Evolutionary conservation across 2,797 vertebrate species (phyloP).

Genomic region (Danio kyathit): DNA sequence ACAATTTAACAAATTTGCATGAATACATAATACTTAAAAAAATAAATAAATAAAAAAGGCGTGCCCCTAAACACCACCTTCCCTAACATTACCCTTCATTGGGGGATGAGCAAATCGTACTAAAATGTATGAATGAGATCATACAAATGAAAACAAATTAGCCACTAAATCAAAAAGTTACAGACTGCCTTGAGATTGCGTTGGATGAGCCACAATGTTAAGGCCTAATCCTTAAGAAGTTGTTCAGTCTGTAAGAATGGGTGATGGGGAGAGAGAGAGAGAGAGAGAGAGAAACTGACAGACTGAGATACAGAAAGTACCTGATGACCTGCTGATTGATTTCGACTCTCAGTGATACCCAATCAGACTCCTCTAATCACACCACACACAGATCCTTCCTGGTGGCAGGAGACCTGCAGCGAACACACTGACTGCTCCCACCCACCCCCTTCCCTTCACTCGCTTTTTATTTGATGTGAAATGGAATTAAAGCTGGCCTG

Average conservation of each 20-base stretch:
- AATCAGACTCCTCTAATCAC: slow-evolving; percentile 60
- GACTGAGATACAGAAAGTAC: slow-evolving; percentile 51
- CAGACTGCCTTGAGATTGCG: no score
- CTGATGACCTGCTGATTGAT: slow-evolving; percentile 58
- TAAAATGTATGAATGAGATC: no score
- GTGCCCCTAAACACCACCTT: no score
- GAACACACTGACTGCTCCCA: slow-evolving; percentile 50
- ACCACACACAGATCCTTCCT: slow-evolving; percentile 45
- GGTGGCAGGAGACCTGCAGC: slow-evolving; percentile 32
- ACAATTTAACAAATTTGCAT: no score
- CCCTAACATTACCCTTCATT: no score
- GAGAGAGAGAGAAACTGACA: slow-evolving; percentile 31
- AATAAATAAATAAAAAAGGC: no score
- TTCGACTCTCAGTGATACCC: slow-evolving; percentile 60
- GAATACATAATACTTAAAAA: no score
- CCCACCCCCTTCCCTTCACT: slow-evolving; percentile 58
- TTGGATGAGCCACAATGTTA: not conserved
- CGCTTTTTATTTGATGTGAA: slow-evolving; percentile 64
- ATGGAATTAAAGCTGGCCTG: slow-evolving; percentile 67
- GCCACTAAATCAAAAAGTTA: no score
- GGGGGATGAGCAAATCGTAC: no score
- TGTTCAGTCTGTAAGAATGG: slow-evolving; percentile 4
- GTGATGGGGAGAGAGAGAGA: slow-evolving; percentile 12
- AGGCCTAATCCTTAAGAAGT: not conserved
- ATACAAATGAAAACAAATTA: no score